Evolutionary conservation across 2,113 vertebrate species (phyloP), one percentile per base, ranked within the genome.

Genomic region (Eptatretus burgeri): DNA sequence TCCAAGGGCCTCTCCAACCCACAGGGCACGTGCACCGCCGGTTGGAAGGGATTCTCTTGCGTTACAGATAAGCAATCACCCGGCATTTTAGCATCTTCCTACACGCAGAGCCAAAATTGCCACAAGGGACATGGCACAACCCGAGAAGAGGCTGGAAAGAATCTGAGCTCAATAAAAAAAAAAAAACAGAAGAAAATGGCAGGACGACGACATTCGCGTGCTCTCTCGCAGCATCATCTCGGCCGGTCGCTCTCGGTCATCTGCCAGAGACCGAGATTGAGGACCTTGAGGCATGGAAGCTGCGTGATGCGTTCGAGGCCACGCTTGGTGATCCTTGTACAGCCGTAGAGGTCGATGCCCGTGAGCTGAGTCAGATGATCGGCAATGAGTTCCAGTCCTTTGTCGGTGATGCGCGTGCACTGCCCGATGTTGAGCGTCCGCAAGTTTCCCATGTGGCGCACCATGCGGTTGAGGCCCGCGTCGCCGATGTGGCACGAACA

Each of bases 251-350:
- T 60, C 78, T 96, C 88, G 74, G 85, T 93, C 82, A 96, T 93
- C 82, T 83, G 85, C 88, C 87, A 79, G 64, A 82, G 84, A 74
- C 91, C 91, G 75, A 98, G 76, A 75, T 98, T 98, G 68, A 98
- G 83, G 74, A 96, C 91, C 79, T 98, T 98, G 78, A 98, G 89
- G 81, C 88, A 96, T 72, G 91, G 91, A 72, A 96, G 79, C 78
- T 93, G 91, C 2, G 91, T 98, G 73, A 96, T 94, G 75, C 89
- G 83, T 78, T 96, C 86, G 75, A 98, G 77, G 67, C 91, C 89
- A 66, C 84, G 76, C 75, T 98, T 96, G 69, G 91, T 98, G 71
- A 98, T 98, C 69, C 89, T 86, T 18, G 91, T 98, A 68, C 91
- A 98, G 74, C 89, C 89, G 1, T 96, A 95, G 70, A 98, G 76